Conservation (phyloP, 2,113 vertebrate genomes). For the Lamprotornis superbus region DNA sequence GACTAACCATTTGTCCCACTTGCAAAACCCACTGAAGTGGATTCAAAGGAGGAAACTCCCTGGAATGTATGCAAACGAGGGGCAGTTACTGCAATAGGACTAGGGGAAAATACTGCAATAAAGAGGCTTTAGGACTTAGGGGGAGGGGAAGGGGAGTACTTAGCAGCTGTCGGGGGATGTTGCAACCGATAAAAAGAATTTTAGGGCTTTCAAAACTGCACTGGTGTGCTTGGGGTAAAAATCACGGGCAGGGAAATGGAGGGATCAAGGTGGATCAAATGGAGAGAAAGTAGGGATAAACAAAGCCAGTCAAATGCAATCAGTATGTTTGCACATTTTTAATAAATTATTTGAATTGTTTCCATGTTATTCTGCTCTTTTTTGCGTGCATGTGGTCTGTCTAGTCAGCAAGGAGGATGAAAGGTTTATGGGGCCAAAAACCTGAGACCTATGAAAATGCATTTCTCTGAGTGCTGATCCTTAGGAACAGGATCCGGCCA, state of each 20-base stretch:
- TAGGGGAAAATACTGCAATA: background rate
- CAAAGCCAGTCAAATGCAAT: background rate
- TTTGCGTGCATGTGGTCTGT: background rate
- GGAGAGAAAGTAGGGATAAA: background rate
- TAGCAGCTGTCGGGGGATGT: background rate
- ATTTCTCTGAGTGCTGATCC: background rate
- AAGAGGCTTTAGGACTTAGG: background rate
- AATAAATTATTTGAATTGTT: background rate
- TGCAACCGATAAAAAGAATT: background rate
- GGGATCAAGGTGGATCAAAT: background rate
- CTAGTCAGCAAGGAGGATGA: background rate
- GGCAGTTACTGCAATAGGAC: background rate
- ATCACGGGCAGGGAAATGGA: background rate
- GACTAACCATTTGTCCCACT: background rate
- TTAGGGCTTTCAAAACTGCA: background rate
- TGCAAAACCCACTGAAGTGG: background rate
- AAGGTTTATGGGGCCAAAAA: background rate
- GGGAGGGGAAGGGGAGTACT: background rate
- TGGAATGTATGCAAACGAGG: background rate
- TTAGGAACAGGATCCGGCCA: background rate
- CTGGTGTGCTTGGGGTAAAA: background rate
- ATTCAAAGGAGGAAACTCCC: conserved; percentile 9
- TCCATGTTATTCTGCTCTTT: background rate
- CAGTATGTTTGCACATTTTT: background rate
- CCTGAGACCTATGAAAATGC: rapidly evolving